Base-by-base conservation (phyloP, 2,113 vertebrate genomes). In the Petroica traversi region DNA sequence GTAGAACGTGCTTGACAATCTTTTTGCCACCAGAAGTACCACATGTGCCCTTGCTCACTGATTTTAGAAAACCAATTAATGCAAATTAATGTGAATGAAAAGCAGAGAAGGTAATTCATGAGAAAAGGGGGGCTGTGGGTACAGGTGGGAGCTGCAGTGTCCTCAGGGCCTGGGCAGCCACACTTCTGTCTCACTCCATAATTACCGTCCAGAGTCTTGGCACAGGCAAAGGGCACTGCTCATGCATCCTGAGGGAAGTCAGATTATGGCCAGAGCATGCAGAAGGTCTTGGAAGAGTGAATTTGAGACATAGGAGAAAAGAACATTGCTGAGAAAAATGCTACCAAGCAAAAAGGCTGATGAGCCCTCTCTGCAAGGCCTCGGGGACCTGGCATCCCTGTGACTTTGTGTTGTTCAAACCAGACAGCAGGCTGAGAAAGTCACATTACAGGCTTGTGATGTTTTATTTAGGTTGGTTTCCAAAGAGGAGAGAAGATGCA, bases 61-160 rank as follows among this genome's bases (percentile, higher is more conserved):
- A 43, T 46, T 43, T 64, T 38, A 68, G 55, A 31, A 64, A 28
- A 31, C 6, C 20, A 59, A 40, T 26, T n/a, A 24, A 8, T 59
- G 33, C 14, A n/a, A 8, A 14, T n/a, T n/a, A 6, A 18, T 8
- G 14, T 33, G 31, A 6, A 68, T 67, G 34, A 19, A 48, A 41
- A 19, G 31, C 64, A 15, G 61, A 40, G 26, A 33, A 59, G 43
- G 33, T 28, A 38, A 19, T 7, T 24, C 0, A 0, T 36, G 41
- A 76, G 49, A 28, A n/a, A 22, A 68, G 11, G 25, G 46, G 19
- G 19, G 28, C 18, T 46, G 5, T 0, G 3, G 19, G 34, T 72
- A 4, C 28, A 29, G 62, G 15, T 16, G 31, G 36, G 19, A 24
- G 36, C 34, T 73, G 54, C 33, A 19, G 48, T 17, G 40, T 61